Evolutionary conservation across 53 echinoderm and acorn worm genomes (phyloP).

Genomic region (Arbacia lixula): DNA sequence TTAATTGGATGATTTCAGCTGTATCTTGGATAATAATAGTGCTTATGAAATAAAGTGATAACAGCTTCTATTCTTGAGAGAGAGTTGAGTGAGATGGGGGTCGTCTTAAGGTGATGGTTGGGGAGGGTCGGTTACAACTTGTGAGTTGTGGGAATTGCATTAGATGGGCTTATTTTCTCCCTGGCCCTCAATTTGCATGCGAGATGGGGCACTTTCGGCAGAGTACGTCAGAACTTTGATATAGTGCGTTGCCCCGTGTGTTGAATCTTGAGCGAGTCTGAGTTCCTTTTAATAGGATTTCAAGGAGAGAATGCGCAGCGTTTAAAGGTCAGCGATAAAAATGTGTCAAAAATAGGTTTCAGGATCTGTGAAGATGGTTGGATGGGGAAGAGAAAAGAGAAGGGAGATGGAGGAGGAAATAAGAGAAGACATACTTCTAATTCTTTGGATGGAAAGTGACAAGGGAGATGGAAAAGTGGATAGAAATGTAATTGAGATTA

Average conservation of each 20-base stretch:
- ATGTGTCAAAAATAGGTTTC: conserved; percentile 7
- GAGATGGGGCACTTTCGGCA: conserved; percentile 3
- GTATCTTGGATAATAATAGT: too few relatives aligned
- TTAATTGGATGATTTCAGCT: too few relatives aligned
- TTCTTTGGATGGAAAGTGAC: not conserved
- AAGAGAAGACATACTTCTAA: too few relatives aligned
- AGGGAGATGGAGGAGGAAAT: too few relatives aligned
- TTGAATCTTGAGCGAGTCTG: not conserved
- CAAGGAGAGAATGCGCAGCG: conserved; percentile 3
- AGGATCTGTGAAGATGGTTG: too few relatives aligned
- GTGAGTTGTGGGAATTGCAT: too few relatives aligned
- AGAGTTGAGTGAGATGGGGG: too few relatives aligned
- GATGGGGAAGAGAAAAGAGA: not conserved
- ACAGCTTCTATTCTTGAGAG: too few relatives aligned
- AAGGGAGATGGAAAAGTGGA: not conserved
- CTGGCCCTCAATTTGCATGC: conserved; percentile 17
- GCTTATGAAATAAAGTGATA: too few relatives aligned
- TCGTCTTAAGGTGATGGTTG: too few relatives aligned
- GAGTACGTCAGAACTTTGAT: not conserved
- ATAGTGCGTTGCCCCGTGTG: conserved; percentile 27
- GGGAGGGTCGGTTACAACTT: too few relatives aligned
- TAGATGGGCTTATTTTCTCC: too few relatives aligned
- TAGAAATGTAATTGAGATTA: not conserved
- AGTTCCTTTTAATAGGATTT: conserved; percentile 30
- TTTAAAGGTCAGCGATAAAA: conserved; percentile 9